Percentiles rank a stretch among this genome's conserved stretches.
Conservation (phyloP, 2,113 vertebrate species). For the Trichechus manatus region DNA sequence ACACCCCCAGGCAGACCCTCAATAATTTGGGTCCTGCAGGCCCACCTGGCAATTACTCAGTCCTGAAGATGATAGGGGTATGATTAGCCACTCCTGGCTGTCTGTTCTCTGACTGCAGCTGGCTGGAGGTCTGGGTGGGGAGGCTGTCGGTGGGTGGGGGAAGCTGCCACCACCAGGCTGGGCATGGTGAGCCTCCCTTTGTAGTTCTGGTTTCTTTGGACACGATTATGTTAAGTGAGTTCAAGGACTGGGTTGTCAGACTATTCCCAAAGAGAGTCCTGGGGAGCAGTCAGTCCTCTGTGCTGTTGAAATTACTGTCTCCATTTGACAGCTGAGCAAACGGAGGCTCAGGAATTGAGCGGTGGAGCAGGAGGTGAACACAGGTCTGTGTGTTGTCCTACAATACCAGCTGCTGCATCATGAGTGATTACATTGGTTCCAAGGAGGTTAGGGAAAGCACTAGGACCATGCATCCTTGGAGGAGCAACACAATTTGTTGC, state of each 20-base stretch:
- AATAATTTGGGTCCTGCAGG: constrained; percentile 37
- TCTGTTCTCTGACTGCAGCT: constrained; percentile 34
- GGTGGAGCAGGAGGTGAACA: not conserved
- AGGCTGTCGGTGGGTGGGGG: not conserved
- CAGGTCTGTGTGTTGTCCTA: constrained; percentile 6
- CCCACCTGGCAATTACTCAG: constrained; percentile 54
- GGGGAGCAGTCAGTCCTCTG: not conserved
- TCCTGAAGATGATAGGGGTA: constrained; percentile 34
- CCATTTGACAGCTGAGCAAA: constrained; percentile 32
- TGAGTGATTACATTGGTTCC: constrained; percentile 3
- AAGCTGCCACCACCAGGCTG: not conserved
- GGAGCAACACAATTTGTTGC: not conserved
- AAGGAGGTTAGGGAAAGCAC: not conserved
- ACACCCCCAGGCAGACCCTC: constrained; percentile 40
- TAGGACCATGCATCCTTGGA: not conserved
- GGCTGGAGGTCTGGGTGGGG: not conserved
- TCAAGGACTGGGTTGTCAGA: not conserved
- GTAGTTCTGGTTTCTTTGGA: constrained; percentile 50
- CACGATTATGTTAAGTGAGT: not conserved
- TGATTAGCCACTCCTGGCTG: constrained; percentile 17
- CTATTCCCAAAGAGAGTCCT: not conserved
- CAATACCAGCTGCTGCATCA: not conserved
- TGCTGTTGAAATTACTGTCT: not conserved
- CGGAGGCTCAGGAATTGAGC: constrained; percentile 38
- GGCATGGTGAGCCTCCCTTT: not conserved